Evolutionary conservation across 2,888 invertebrate genomes (phyloP).

Genomic region (Antheraea assamensis): DNA sequence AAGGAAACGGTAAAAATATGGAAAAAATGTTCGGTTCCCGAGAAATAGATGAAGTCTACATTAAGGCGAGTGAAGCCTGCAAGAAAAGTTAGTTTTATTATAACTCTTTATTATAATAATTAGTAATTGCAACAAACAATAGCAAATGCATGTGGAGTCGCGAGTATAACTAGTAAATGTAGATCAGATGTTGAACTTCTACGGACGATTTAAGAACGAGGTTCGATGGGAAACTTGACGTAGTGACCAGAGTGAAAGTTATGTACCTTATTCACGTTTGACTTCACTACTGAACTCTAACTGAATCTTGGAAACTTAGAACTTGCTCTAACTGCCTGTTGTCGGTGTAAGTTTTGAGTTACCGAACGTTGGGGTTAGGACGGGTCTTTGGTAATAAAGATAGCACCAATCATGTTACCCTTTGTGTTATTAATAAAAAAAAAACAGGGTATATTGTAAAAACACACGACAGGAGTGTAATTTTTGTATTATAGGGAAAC

Average conservation of each 20-base stretch:
- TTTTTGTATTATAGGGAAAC: no score
- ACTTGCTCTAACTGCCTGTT: conserved; percentile 20
- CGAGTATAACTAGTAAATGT: not conserved
- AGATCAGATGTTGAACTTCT: not conserved
- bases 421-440: not conserved
- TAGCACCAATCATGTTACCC: not conserved
- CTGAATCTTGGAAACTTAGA: conserved; percentile 17
- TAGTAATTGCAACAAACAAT: not conserved
- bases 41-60: no score
- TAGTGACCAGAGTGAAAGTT: conserved; percentile 21
- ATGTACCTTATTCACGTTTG: conserved; percentile 21
- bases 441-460: no score
- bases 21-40: no score
- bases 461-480: no score
- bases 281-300: conserved; percentile 22
- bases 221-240: conserved; percentile 7
- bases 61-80: no score
- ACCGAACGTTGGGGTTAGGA: conserved; percentile 2
- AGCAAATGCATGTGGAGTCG: not conserved
- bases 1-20: no score
- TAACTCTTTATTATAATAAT: no score
- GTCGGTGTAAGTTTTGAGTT: conserved; percentile 15
- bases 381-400: not conserved
- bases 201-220: not conserved
- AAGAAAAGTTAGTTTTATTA: no score